Conservation (phyloP, 2,113 vertebrate species). For the Smithornis capensis region DNA sequence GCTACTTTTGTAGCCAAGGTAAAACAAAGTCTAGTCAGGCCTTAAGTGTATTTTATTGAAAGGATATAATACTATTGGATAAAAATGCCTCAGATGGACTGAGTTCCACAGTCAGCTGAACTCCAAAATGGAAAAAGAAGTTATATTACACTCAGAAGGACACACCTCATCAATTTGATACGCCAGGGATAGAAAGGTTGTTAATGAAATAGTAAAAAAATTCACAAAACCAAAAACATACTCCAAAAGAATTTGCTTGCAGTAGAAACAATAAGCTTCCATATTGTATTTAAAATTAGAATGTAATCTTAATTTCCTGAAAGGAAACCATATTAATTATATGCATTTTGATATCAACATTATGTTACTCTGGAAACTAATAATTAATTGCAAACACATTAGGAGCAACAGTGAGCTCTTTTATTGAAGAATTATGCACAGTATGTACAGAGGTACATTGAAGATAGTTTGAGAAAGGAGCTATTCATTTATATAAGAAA, state of each 20-base stretch:
- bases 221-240: not conserved
- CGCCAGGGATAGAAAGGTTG: not conserved
- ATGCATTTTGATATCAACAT: not conserved
- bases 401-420: not conserved
- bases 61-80: not conserved
- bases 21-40: not conserved
- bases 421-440: not conserved
- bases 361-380: not conserved
- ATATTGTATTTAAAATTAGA: not conserved
- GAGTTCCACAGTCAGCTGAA: not conserved
- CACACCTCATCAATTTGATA: not conserved
- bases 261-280: not conserved
- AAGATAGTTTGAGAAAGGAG: not conserved
- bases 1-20: not conserved
- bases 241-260: rapidly evolving
- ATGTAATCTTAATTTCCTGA: not conserved
- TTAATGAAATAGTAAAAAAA: not conserved
- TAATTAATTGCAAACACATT: not conserved
- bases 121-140: not conserved
- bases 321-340: not conserved
- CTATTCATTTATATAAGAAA: not conserved
- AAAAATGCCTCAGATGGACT: not conserved
- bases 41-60: not conserved
- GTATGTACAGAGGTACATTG: not conserved
- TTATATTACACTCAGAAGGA: not conserved